Base-by-base conservation (phyloP, 92 coral and sea anemone genomes). In the Hydrozoanthus gracilis region DNA sequence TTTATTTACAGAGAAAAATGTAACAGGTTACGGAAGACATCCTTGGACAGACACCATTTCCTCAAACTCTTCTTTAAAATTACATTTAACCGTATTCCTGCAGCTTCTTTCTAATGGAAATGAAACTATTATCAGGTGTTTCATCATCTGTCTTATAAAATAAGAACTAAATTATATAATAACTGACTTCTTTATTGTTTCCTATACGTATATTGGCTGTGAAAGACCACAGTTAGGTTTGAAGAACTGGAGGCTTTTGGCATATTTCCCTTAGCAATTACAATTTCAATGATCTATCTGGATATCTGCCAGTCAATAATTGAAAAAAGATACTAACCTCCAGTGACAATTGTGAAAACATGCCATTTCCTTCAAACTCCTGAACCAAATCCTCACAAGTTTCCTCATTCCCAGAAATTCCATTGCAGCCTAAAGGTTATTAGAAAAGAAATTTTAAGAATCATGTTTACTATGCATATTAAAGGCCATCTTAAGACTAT, bases 321-420 rank as follows among this genome's bases (percentile, higher is more conserved):
- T 47, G 20, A 5, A 39, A 49, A 46, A 4, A 45, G 13, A 45
- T 6, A 13, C 61, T 87, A 84, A 96, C 99, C 98, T 96, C 99
- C 8, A 96, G 86, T 11, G 98, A 92, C 8, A 96, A 88, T 82
- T 96, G 99, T 3, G 99, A 96, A 80, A 96, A 95, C 62, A 96
- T 84, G 16, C 99, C 99, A 89, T 96, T 96, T 52, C 99, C 98
- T 86, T 96, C 99, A 92, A 95, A 96, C 69, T 95, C 94, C 47
- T 89, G 78, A 0, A 95, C 95, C 67, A 95, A 91, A 15, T 95
- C 98, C 71, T 95, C 98, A 74, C 98, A 95, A 3, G 94, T 95
- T 79, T 94, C 98, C 61, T 91, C 98, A 16, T 76, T 87, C 35
- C 94, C 95, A 84, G 80, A 89, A 71, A 90, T 91, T 17, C 98